These are phyloP conservation scores for Sardina pilchardus DNA, from an alignment of 2,113 vertebrate species.

Conservation along the genomic window DNA sequence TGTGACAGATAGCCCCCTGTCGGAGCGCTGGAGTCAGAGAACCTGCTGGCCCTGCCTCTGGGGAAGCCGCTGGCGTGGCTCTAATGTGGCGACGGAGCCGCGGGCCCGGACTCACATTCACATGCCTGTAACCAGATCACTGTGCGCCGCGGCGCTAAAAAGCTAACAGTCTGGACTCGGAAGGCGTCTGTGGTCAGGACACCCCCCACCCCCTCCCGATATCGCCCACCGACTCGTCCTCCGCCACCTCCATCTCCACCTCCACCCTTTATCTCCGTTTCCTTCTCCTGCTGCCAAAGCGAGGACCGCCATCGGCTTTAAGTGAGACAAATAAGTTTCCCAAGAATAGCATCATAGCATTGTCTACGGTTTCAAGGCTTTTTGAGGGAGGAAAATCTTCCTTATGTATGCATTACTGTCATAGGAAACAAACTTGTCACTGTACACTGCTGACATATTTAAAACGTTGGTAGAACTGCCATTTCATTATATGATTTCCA, in stretches of 20 bases:
- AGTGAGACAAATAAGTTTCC: conserved; percentile 58
- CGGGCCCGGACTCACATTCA: conserved; percentile 69
- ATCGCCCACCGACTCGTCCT: conserved; percentile 34
- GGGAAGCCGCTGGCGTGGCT: conserved; percentile 77
- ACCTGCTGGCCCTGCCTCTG: conserved; percentile 70
- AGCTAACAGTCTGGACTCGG: conserved; percentile 72
- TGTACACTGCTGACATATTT: neutral
- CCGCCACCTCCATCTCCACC: neutral
- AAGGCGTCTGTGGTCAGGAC: conserved; percentile 76
- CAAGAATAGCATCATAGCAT: conserved; percentile 49
- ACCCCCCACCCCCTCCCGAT: conserved; percentile 59
- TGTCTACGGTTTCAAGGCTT: neutral
- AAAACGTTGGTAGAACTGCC: neutral
- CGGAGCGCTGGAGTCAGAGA: conserved; percentile 76
- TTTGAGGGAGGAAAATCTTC: neutral
- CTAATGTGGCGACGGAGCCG: conserved; percentile 71
- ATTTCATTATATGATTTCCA: neutral
- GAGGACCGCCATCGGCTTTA: conserved; percentile 60
- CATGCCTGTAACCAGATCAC: conserved; percentile 81
- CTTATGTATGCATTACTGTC: neutral
- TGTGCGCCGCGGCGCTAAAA: conserved; percentile 70
- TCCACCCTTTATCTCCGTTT: conserved; percentile 71
- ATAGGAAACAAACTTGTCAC: neutral
- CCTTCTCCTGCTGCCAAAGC: conserved; percentile 63
- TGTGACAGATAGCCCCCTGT: conserved; percentile 72